phyloP scores from a whole-genome alignment of 2,113 vertebrate species.

The Hippocampus mohnikei region DNA sequence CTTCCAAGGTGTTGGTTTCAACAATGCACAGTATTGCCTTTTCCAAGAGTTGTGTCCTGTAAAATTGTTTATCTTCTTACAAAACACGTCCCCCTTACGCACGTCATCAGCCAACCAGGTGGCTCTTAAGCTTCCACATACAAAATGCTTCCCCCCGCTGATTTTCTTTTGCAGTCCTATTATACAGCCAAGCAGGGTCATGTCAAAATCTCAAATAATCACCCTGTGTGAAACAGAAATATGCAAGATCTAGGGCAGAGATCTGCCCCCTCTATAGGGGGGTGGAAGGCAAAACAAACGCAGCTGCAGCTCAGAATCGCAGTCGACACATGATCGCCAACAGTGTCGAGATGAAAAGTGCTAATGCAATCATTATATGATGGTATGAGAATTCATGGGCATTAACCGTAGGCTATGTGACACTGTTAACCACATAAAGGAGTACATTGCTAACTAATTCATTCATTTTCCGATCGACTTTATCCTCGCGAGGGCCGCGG shows the following conservation, averaged over 20 bases:
- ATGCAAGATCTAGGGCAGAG: slow-evolving; percentile 27
- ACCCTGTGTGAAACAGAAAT: slow-evolving; percentile 18
- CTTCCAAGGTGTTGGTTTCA: no score
- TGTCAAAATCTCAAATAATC: slow-evolving; percentile 38
- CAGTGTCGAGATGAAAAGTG: slow-evolving; percentile 11
- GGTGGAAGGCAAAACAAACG: slow-evolving; percentile 40
- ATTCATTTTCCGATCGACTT: no score
- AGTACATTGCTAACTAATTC: no score
- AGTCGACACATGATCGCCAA: slow-evolving; percentile 14
- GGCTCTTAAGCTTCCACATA: slow-evolving; percentile 4
- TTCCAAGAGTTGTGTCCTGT: background rate
- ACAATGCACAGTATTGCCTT: background rate
- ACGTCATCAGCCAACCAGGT: background rate
- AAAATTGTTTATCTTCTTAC: slow-evolving; percentile 44
- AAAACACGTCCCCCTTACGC: slow-evolving; percentile 12
- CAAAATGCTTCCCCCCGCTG: slow-evolving; percentile 6
- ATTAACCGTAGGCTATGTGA: no score
- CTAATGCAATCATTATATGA: background rate
- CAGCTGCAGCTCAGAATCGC: slow-evolving; percentile 19
- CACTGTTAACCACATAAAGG: no score
- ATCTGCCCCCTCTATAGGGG: slow-evolving; percentile 33
- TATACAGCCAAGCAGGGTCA: slow-evolving; percentile 11
- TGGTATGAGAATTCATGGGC: background rate
- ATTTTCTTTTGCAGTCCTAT: slow-evolving; percentile 9
- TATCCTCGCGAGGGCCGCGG: no score